Conservation (phyloP, 2,797 vertebrate genomes). For the Acipenser oxyrinchus region DNA sequence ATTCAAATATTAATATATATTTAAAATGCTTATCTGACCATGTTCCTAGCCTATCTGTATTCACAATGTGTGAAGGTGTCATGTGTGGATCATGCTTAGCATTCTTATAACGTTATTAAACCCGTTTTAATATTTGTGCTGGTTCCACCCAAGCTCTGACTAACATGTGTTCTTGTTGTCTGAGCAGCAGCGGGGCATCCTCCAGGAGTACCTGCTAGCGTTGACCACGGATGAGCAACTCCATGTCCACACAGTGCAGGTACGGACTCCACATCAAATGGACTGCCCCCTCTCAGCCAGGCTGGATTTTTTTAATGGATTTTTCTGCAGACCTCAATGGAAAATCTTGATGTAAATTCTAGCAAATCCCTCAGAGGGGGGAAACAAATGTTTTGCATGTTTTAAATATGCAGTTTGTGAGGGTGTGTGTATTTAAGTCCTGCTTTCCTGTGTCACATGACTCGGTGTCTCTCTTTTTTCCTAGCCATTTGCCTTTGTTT, state of each 20-base stretch:
- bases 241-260: conserved; percentile 79
- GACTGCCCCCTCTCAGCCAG: not conserved
- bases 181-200: conserved; percentile 74
- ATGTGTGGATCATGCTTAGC: no score
- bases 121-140: no score
- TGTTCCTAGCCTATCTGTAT: no score
- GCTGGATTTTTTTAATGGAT: not conserved
- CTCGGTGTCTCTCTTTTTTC: no score
- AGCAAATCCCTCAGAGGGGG: conserved; percentile 22
- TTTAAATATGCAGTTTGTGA: not conserved
- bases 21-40: no score
- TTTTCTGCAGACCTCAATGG: not conserved
- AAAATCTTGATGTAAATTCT: conserved; percentile 23
- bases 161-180: conserved; percentile 5
- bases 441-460: no score
- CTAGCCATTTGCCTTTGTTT: no score
- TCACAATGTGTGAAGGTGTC: no score
- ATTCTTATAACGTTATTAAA: no score
- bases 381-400: conserved; percentile 9
- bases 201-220: conserved; percentile 87
- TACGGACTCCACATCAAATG: conserved; percentile 38
- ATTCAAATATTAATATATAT: no score
- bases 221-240: conserved; percentile 92
- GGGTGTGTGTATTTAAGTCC: not conserved
- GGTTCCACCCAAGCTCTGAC: no score